phyloP scores from a whole-genome alignment of 2,797 vertebrate genomes.

The Pelobates cultripes region DNA sequence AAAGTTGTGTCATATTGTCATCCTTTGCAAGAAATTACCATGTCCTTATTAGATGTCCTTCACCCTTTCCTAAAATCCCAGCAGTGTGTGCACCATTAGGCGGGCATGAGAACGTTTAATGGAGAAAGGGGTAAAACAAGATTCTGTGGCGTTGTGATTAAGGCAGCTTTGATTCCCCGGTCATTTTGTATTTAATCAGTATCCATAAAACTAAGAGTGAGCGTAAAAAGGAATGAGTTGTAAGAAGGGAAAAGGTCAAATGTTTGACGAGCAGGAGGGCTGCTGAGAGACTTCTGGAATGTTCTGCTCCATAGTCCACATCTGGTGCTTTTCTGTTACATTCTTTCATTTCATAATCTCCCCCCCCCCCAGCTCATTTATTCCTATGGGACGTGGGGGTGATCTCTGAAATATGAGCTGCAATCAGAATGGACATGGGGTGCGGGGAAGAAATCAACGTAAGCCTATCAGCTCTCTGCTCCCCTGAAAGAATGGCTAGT shows the following conservation, averaged over 20 bases:
- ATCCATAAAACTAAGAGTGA: slow-evolving; percentile 40
- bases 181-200: slow-evolving; percentile 42
- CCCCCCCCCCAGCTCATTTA: slow-evolving; percentile 14
- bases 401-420: slow-evolving; percentile 31
- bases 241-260: slow-evolving; percentile 62
- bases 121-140: too few relatives aligned
- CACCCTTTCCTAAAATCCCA: too few relatives aligned
- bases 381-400: slow-evolving; percentile 25
- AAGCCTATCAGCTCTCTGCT: background rate
- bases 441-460: background rate
- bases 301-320: slow-evolving; percentile 54
- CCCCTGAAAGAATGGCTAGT: too few relatives aligned
- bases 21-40: too few relatives aligned
- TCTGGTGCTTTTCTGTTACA: slow-evolving; percentile 59
- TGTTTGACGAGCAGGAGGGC: slow-evolving; percentile 32
- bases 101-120: too few relatives aligned
- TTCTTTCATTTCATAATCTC: slow-evolving; percentile 55
- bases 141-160: too few relatives aligned
- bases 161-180: background rate
- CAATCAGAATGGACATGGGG: background rate
- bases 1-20: too few relatives aligned
- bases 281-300: slow-evolving; percentile 60
- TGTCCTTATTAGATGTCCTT: too few relatives aligned
- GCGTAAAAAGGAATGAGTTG: slow-evolving; percentile 47
- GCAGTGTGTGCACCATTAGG: too few relatives aligned